Conservation (phyloP, 2,888 invertebrate species). For the Hipparchia semele region DNA sequence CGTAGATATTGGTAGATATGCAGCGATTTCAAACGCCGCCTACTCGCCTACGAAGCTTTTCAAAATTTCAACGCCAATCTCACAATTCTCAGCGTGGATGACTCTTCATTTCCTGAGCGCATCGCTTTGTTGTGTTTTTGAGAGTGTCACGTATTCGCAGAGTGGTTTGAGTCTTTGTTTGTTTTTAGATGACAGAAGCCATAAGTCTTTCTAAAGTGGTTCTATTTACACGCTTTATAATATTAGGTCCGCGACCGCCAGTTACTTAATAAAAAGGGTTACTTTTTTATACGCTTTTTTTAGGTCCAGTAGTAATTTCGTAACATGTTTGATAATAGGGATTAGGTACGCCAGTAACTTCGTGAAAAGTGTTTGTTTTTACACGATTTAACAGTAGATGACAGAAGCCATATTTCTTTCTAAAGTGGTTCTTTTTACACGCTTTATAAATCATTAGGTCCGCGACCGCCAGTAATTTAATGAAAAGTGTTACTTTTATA, state of each 20-base stretch:
- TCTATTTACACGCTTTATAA: not conserved
- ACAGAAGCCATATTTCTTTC: too few relatives aligned
- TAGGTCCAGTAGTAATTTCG: not conserved
- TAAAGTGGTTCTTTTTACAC: too few relatives aligned
- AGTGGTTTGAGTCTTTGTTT: constrained; percentile 33
- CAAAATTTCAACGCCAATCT: constrained; percentile 9
- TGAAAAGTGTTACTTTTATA: too few relatives aligned
- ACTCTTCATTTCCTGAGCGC: constrained; percentile 34
- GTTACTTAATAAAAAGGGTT: not conserved
- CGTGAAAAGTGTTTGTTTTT: too few relatives aligned
- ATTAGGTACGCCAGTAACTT: too few relatives aligned
- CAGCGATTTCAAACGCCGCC: constrained; percentile 19
- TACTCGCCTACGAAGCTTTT: constrained; percentile 11
- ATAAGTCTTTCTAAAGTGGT: constrained; percentile 22
- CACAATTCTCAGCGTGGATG: constrained; percentile 34
- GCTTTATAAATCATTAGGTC: too few relatives aligned
- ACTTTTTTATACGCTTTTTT: not conserved
- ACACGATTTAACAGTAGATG: too few relatives aligned
- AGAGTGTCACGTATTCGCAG: constrained; percentile 33
- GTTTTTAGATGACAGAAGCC: constrained; percentile 30
- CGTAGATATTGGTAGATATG: not conserved
- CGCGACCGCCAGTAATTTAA: too few relatives aligned
- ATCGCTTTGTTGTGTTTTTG: constrained; percentile 37
- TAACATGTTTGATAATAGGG: too few relatives aligned
- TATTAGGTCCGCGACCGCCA: not conserved